Base-by-base conservation (phyloP, 2,113 vertebrate species). In the Bagarius yarrelli region DNA sequence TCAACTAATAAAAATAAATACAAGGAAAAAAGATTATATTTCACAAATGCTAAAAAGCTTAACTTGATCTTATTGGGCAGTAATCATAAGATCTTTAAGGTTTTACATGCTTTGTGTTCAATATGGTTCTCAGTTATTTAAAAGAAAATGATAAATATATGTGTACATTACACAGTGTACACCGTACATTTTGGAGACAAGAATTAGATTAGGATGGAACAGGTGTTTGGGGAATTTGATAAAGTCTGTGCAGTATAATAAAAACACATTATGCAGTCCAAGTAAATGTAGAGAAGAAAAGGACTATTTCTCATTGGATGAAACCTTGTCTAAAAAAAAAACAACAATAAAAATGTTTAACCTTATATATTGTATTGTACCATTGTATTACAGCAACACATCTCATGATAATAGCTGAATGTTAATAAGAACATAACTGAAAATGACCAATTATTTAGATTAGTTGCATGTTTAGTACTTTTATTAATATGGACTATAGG, bases 191-290 rank as follows among this genome's bases (percentile, higher is more conserved):
- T 75, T 44, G 71, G 34, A 32, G 40, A 27, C 14, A 40, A 47
- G 19, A n/a, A 66, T 57, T 9, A 66, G 19, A 80, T 40, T 56
- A 72, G 69, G 27, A 47, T 47, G 50, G 25, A 36, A 44, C 34
- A n/a, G n/a, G 52, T 52, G 70, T 72, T 52, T 0, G 3, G 5
- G 69, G 19, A 8, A 52, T 52, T 70, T 70, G 25, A 53, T 12
- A 36, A 19, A 72, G 11, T 81, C 16, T 69, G 56, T 70, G 59
- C 80, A 82, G 64, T 57, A 47, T 50, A 80, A 56, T 57, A 79
- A 56, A 60, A 52, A 74, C 40, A 78, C 32, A 40, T 56, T 60
- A 70, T 71, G 30, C 52, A 78, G 73, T 84, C 74, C 73, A 78
- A 74, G 60, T 34, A 78, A 80, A 64, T 74, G 56, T 75, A 72